These are phyloP conservation scores for Leucosticte australis DNA, from an alignment of 2,113 vertebrate genomes.

Conservation along the genomic window DNA sequence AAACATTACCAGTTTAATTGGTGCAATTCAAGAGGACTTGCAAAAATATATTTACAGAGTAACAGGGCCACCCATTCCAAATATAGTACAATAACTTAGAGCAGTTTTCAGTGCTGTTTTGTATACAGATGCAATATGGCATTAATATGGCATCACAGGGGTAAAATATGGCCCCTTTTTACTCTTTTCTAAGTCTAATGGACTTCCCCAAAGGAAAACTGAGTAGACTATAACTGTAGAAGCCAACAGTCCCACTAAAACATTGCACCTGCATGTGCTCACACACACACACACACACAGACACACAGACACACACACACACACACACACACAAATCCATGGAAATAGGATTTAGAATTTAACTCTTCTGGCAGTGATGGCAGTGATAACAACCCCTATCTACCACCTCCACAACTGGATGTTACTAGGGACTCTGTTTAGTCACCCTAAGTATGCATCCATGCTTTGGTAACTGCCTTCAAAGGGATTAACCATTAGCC, in stretches of 20 bases:
- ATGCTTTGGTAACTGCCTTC: neutral
- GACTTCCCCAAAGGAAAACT: neutral
- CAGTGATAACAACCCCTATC: neutral
- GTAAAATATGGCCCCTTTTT: neutral
- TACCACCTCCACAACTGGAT: neutral
- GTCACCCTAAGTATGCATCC: neutral
- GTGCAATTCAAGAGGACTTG: neutral
- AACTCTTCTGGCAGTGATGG: neutral
- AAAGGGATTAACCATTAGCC: conserved; percentile 19
- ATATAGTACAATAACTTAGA: neutral
- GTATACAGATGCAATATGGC: neutral
- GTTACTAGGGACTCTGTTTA: neutral
- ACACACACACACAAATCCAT: neutral
- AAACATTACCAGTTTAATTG: neutral
- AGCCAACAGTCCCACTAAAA: neutral
- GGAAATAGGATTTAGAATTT: neutral
- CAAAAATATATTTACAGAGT: neutral
- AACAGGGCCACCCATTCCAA: neutral
- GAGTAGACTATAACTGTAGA: neutral
- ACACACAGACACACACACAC: neutral
- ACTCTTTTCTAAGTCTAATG: neutral
- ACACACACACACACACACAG: neutral
- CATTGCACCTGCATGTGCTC: neutral
- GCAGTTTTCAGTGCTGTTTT: neutral
- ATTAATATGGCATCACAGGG: neutral